Evolutionary conservation across 2,113 vertebrate species (phyloP), one percentile per base, ranked within the genome.

Genomic region (Rana temporaria): DNA sequence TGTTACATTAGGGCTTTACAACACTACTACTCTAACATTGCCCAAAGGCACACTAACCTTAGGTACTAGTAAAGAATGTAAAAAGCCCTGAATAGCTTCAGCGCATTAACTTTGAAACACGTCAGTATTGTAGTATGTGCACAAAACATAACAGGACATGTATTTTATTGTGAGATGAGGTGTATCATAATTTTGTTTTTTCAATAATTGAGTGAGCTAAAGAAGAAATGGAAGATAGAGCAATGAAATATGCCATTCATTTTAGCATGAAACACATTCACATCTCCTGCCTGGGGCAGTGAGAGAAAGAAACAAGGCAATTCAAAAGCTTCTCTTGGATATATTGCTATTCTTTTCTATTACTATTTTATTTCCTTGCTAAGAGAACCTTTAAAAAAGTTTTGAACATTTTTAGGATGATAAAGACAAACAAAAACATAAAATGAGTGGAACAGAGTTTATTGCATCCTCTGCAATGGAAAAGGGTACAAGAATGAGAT

Each of bases 161-260:
- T 86, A 84, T 85, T 81, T 87, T 85, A 85, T 74, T 55, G 52
- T 85, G 79, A 87, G 75, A 83, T 83, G 81, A 83, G 62, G 71
- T 83, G 63, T 75, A 83, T 76, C 81, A 76, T 76, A 76, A 83
- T 83, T 76, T 83, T 71, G 48, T 75, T 75, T 75, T 82, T 83
- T 83, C 52, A 83, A 83, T 83, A 83, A 83, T 83, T 83, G 81
- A 83, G 72, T 68, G 73, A 83, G 53, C 71, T 48, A 66, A 75
- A 60, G 22, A 75, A 75, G 72, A 68, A 68, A 83, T 83, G 72
- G 71, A 68, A 83, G 80, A 82, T 75, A 76, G 71, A 68, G 63
- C 63, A 83, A 83, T 83, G 57, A 83, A 83, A 83, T 83, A 75
- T 83, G 81, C 72, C 81, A 68, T 76, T 83, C 81, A 83, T 68